These are phyloP conservation scores for Lamellibrachia columna DNA, from an alignment of 2,888 invertebrate species.

Conservation along the genomic window DNA sequence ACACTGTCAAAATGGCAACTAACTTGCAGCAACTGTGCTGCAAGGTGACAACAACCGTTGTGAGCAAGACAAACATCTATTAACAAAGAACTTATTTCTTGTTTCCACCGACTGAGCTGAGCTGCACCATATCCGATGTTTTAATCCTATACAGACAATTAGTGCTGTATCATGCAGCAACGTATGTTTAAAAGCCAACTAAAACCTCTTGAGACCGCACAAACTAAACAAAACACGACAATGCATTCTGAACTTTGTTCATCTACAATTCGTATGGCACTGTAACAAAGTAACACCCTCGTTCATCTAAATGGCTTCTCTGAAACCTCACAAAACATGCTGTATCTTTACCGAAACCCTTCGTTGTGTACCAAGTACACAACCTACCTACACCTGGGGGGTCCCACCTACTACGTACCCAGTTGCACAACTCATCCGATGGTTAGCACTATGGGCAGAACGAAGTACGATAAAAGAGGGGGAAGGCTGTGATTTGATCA, in stretches of 20 bases:
- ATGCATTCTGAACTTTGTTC: constrained; percentile 6
- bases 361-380: not conserved
- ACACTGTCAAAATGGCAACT: not conserved
- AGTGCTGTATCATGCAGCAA: not conserved
- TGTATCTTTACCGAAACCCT: not conserved
- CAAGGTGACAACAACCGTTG: not conserved
- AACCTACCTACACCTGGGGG: not conserved
- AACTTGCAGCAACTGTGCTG: not conserved
- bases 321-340: not conserved
- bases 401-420: not conserved
- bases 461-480: not conserved
- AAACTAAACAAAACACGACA: not conserved
- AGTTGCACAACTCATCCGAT: not conserved
- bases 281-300: not conserved
- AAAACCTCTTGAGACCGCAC: not conserved
- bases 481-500: constrained; percentile 7
- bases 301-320: not conserved
- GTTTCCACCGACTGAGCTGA: not conserved
- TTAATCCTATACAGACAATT: not conserved
- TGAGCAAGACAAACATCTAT: not conserved
- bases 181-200: not conserved
- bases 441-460: not conserved
- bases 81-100: not conserved
- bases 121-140: not conserved
- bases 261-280: not conserved